These are phyloP conservation scores for Drosophila biarmipes DNA, from an alignment of 1,140 invertebrate species.

Conservation along the genomic window DNA sequence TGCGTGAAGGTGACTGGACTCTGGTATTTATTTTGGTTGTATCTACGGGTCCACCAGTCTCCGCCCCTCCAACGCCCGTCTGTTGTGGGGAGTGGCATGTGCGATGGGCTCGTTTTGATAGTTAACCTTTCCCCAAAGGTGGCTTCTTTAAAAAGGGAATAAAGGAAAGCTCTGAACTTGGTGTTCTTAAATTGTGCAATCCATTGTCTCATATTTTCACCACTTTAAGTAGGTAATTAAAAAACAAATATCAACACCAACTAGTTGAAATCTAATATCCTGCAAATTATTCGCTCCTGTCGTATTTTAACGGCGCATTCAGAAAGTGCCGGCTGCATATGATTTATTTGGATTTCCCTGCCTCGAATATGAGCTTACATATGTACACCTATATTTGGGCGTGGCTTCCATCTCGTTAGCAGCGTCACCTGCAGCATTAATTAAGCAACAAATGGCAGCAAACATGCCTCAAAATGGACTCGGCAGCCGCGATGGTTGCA, in stretches of 20 bases:
- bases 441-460: constrained; percentile 63
- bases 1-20: constrained; percentile 41
- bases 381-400: constrained; percentile 43
- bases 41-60: neutral
- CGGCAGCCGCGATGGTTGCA: constrained; percentile 9
- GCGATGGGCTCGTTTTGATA: neutral
- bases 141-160: neutral
- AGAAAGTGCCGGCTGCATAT: constrained; percentile 7
- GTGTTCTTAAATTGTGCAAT: too few species aligned
- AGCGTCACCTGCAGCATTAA: constrained; percentile 73
- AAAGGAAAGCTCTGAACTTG: neutral
- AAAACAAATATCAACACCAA: neutral
- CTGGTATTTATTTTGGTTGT: neutral
- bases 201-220: too few species aligned
- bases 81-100: constrained; percentile 22
- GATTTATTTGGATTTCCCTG: constrained; percentile 27
- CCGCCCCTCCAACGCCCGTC: constrained; percentile 17
- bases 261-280: neutral
- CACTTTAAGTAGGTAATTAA: neutral
- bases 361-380: constrained; percentile 24
- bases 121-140: neutral
- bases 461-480: constrained; percentile 46
- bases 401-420: constrained; percentile 61
- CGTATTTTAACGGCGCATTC: constrained; percentile 1
- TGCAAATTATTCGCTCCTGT: neutral